phyloP scores from a whole-genome alignment of 2,888 invertebrate genomes.

The Macrophya alboannulata region DNA sequence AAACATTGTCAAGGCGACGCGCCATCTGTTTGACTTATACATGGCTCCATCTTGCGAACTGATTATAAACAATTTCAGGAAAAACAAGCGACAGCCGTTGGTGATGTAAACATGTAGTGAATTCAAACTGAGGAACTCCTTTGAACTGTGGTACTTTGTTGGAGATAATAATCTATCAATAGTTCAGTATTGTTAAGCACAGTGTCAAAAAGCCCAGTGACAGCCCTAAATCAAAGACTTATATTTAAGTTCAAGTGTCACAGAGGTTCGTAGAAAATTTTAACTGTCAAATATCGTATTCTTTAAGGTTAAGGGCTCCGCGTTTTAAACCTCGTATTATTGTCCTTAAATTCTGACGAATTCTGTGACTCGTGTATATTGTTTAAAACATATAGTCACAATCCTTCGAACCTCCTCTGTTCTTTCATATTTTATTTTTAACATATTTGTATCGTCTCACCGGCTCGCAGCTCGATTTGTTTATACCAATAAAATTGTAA shows the following conservation, averaged over 20 bases:
- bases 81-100: neutral
- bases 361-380: neutral
- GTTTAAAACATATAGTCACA: neutral
- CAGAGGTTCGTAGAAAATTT: neutral
- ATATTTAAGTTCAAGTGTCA: neutral
- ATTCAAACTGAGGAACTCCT: neutral
- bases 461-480: no score
- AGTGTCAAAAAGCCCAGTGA: neutral
- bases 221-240: neutral
- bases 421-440: neutral
- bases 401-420: neutral
- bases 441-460: no score
- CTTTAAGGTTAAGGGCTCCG: neutral
- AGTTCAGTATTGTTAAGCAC: neutral
- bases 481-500: no score
- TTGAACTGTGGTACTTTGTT: neutral
- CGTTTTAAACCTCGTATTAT: neutral
- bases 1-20: neutral
- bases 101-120: neutral
- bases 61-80: neutral
- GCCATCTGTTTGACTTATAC: neutral
- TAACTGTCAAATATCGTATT: neutral
- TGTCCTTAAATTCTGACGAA: neutral
- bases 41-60: neutral
- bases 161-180: neutral